Base-by-base conservation (phyloP, 1,140 invertebrate genomes). In the Anastrepha ludens region DNA sequence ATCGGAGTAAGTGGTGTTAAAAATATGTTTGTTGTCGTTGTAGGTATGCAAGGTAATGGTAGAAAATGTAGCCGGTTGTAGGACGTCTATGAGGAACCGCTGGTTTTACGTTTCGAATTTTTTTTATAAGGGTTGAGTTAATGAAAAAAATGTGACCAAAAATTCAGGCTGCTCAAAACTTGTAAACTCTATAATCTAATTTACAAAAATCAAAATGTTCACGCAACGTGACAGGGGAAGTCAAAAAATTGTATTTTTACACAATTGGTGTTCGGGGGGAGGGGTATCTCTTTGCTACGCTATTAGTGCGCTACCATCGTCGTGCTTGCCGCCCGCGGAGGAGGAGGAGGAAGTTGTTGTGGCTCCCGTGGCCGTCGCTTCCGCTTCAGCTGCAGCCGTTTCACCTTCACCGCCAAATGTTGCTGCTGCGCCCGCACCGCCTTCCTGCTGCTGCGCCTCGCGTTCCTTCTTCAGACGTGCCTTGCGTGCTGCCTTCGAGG, bases 401-500 rank as follows among this genome's bases (percentile, higher is more conserved):
- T 50, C 44, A n/a, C 59, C 85, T 70, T 89, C 89, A 88, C 90
- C 92, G 86, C 91, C 91, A 67, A 91, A 89, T 67, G 92, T 89
- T n/a, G 92, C 91, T 74, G 90, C 91, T 87, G 90, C 90, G 87
- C 89, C 90, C 29, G 90, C 90, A 90, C 90, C 91, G 90, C 92
- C 93, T 89, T 95, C 95, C 67, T 95, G 90, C 87, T 91, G 90
- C 87, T 92, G 91, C 89, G 91, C 91, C 67, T 93, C 94, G 91
- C 94, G 94, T 89, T 94, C 94, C 89, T 94, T 94, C 94, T 95
- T 96, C 93, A 95, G 94, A 90, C 94, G 94, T 90, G 94, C 94
- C 94, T 96, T 96, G 93, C 95, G 95, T 91, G 94, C 95, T 88
- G 95, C 93, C 94, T 96, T 96, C 89, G 95, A 94, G 94, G 95